These are phyloP conservation scores for Megastigmus dorsalis DNA, from an alignment of 2,888 invertebrate species.

Conservation along the genomic window DNA sequence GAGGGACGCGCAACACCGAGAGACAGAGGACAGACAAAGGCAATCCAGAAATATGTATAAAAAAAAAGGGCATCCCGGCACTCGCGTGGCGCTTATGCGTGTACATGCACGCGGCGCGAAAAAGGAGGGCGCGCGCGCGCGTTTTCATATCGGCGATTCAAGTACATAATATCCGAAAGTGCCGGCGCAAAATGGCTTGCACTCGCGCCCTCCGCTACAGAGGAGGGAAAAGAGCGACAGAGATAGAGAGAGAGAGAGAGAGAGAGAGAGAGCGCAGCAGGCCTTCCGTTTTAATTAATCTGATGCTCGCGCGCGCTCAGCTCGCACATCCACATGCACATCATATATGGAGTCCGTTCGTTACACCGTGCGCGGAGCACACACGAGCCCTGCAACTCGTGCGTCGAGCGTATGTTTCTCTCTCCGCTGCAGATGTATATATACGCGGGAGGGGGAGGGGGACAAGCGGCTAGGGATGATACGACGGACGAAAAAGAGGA, in stretches of 20 bases:
- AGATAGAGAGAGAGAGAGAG: too few species aligned
- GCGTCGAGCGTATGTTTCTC: too few species aligned
- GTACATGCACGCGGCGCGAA: conserved; percentile 1
- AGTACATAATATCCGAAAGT: conserved; percentile 42
- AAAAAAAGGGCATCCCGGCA: background rate
- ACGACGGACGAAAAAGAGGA: background rate
- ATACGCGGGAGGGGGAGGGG: background rate
- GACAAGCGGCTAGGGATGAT: too few species aligned
- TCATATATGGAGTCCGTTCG: background rate
- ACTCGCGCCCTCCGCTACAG: too few species aligned
- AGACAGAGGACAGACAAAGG: background rate
- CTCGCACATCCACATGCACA: background rate
- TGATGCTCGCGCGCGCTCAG: conserved; percentile 57
- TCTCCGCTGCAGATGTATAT: background rate
- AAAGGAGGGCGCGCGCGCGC: too few species aligned
- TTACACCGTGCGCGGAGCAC: too few species aligned
- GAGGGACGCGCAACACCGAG: background rate
- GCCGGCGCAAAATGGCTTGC: conserved; percentile 50
- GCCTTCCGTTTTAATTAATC: conserved; percentile 71
- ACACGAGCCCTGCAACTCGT: too few species aligned
- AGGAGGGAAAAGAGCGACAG: too few species aligned
- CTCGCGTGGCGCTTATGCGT: too few species aligned
- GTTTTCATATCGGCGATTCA: conserved; percentile 36
- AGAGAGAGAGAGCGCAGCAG: too few species aligned
- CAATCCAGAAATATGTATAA: too few species aligned